Evolutionary conservation across 2,113 vertebrate species (phyloP), one percentile per base, ranked within the genome.

Genomic region (Charina bottae): DNA sequence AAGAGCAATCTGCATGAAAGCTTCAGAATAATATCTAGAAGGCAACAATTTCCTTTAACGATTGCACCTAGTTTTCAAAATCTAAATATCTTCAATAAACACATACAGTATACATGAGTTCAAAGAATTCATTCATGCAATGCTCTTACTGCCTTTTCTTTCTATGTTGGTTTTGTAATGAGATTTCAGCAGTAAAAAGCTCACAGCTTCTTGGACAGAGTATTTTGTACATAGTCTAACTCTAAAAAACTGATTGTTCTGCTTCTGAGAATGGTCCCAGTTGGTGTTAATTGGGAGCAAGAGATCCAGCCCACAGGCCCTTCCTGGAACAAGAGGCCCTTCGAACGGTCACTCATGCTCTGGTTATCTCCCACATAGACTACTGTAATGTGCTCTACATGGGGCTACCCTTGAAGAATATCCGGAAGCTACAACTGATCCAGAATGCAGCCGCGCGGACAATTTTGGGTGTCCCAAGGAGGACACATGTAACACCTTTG

Each of bases 11-110:
- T 92, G 0, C 89, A 28, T 89, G 19, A 37, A 95, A 95, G 59
- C 88, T 83, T 19, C 87, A 93, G 68, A 0, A 0, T 90, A 96
- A 91, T 55, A 93, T 94, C 83, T 85, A 87, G 91, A 92, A 95
- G 89, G 28, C 59, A 93, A 85, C 92, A 54, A 7, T 88, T 95
- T 95, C 12, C 83, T 60, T 46, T 53, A 59, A 93, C 91, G 90
- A 49, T 90, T 92, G 90, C 21, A 23, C 3, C 6, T 92, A 91
- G 93, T 93, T 94, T 86, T 95, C 89, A 95, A 91, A 55, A 78
- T 46, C 54, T 92, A 37, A 33, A 93, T 85, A 90, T 72, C 2
- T 94, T 96, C 92, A 83, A 92, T 90, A 95, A 94, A 53, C 92
- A 89, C 60, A 92, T 5, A 23, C 87, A 78, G 17, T 93, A 68